Conservation (phyloP, 2,888 invertebrate species). For the Dryocosmus kuriphilus region DNA sequence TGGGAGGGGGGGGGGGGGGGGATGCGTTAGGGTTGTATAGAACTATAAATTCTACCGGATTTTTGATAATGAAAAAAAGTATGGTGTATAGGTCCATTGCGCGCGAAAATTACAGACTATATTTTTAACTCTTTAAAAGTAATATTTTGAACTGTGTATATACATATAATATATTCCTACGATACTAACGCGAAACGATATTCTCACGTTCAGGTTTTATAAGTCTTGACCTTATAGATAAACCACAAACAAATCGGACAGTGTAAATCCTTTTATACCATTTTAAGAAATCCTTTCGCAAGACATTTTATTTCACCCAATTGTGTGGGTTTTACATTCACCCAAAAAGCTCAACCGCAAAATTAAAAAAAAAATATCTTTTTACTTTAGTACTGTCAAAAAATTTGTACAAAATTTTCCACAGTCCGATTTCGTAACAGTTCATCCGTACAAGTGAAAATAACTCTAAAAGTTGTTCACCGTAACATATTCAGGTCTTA, state of each 20-base stretch:
- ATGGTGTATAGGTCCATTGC: slow-evolving; percentile 72
- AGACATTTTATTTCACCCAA: slow-evolving; percentile 13
- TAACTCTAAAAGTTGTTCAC: slow-evolving; percentile 68
- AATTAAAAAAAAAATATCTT: slow-evolving; percentile 42
- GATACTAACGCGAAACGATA: slow-evolving; percentile 70
- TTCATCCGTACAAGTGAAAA: slow-evolving; percentile 65
- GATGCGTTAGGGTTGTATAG: slow-evolving; percentile 51
- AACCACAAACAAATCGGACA: slow-evolving; percentile 7
- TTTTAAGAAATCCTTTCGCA: background rate
- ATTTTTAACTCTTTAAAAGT: slow-evolving; percentile 77
- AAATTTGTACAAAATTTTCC: background rate
- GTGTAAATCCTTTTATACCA: slow-evolving; percentile 10
- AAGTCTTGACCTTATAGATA: slow-evolving; percentile 33
- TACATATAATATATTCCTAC: slow-evolving; percentile 66
- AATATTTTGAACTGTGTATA: slow-evolving; percentile 76
- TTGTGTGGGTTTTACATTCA: background rate
- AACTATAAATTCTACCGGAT: slow-evolving; percentile 53
- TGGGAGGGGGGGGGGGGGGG: slow-evolving; percentile 43
- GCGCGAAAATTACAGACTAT: slow-evolving; percentile 76
- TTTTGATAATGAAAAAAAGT: slow-evolving; percentile 53
- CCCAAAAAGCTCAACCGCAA: slow-evolving; percentile 27
- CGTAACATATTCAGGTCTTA: slow-evolving; percentile 74
- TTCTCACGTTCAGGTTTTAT: slow-evolving; percentile 69
- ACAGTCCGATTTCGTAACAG: slow-evolving; percentile 48
- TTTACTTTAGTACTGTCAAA: slow-evolving; percentile 7